A percentile compares a stretch with the other conserved stretches of the same genome.
These are phyloP conservation scores for Linyphia triangularis DNA, from an alignment of 2,888 invertebrate genomes.

Conservation along the genomic window DNA sequence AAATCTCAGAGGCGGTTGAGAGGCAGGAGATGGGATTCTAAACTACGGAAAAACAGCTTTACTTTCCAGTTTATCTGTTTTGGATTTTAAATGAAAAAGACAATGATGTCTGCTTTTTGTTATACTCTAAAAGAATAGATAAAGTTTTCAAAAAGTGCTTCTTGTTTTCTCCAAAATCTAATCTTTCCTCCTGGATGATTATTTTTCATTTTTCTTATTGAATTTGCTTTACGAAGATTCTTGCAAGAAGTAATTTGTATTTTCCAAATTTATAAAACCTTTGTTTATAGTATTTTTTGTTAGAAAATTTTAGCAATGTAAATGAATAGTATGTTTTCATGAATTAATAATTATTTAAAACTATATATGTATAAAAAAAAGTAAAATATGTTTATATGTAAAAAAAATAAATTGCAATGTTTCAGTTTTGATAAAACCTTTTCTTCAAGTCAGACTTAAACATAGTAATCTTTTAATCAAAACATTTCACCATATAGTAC, in stretches of 20 bases:
- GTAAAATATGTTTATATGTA: too few relatives aligned
- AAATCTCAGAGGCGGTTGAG: constrained; percentile 25
- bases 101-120: constrained; percentile 33
- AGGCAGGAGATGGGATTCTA: neutral
- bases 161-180: constrained; percentile 1
- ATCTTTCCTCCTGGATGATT: neutral
- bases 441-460: too few relatives aligned
- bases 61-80: constrained; percentile 37
- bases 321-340: too few relatives aligned
- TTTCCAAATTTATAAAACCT: too few relatives aligned
- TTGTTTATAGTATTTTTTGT: too few relatives aligned
- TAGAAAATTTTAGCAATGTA: too few relatives aligned
- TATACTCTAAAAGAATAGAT: constrained; percentile 3
- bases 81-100: constrained; percentile 56
- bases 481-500: too few relatives aligned
- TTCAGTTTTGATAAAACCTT: too few relatives aligned
- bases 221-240: neutral
- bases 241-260: neutral
- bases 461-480: too few relatives aligned
- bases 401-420: too few relatives aligned
- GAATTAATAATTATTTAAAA: too few relatives aligned
- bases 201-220: constrained; percentile 10
- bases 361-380: too few relatives aligned
- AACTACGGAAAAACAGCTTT: constrained; percentile 30
- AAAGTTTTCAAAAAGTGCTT: neutral